Percentiles rank a stretch among this genome's conserved stretches.
phyloP scores from a whole-genome alignment of 2,113 vertebrate species.

The Columba janthina region DNA sequence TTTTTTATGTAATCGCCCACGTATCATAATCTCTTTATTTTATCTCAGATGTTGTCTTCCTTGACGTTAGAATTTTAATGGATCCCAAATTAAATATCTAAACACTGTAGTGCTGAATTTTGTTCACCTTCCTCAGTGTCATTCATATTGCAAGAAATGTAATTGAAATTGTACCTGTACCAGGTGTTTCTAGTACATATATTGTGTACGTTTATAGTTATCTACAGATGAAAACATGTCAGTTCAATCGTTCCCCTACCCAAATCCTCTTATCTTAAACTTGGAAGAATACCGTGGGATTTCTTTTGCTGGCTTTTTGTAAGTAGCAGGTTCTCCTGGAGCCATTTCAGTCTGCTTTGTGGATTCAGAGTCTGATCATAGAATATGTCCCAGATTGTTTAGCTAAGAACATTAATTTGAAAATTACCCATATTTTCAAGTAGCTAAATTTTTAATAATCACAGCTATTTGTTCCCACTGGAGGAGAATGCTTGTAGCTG shows the following conservation, averaged over 20 bases:
- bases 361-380: constrained; percentile 1
- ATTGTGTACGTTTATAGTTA: constrained; percentile 58
- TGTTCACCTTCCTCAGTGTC: constrained; percentile 49
- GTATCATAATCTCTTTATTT: constrained; percentile 21
- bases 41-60: constrained; percentile 46
- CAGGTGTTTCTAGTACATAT: constrained; percentile 67
- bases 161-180: constrained; percentile 61
- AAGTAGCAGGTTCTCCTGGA: constrained; percentile 46
- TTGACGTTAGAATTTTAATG: constrained; percentile 43
- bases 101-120: constrained; percentile 48
- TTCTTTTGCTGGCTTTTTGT: constrained; percentile 34
- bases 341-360: constrained; percentile 32
- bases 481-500: constrained; percentile 1
- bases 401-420: constrained; percentile 1
- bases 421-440: background rate
- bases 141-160: constrained; percentile 42
- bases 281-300: constrained; percentile 17
- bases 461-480: constrained; percentile 23
- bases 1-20: constrained; percentile 36
- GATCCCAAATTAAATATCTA: constrained; percentile 39
- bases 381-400: background rate
- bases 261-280: background rate
- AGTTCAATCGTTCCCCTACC: constrained; percentile 18
- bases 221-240: constrained; percentile 40
- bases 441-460: constrained; percentile 27